Evolutionary conservation across 2,797 vertebrate genomes (phyloP), one percentile per base, ranked within the genome.

Genomic region (Bryconaethiops microstoma): DNA sequence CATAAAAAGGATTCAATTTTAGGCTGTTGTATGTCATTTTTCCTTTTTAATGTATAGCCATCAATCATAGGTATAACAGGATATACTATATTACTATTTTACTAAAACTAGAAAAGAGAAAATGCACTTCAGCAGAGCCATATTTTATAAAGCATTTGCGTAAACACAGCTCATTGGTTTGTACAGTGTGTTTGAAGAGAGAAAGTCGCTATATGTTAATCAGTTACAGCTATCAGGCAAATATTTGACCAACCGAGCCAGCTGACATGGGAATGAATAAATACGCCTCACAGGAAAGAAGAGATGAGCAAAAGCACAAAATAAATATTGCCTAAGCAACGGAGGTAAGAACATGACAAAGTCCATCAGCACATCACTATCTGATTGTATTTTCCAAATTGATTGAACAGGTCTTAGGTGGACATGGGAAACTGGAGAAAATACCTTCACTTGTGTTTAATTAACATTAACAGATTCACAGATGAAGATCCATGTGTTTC

Each of bases 211-310:
- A 71, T 0, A 19, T 42, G 25, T 52, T 80, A 85, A 86, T 86
- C 70, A 82, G 65, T 84, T 70, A 86, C 42, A 48, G 55, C 54
- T 67, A 68, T 3, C 60, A 40, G 68, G 82, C 85, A 83, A 88
- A 81, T 86, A 81, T 90, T 90, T 87, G 52, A 52, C 50, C 76
- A 81, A 76, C 74, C 70, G 54, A 63, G 74, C 75, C 70, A 77
- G 60, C 80, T 70, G 54, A 77, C 87, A 45, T 35, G 74, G 9
- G 39, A 42, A 35, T n/a, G 1, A 48, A 25, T 16, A 35, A 60
- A 83, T 83, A 83, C 59, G 60, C 14, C n/a, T 76, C 21, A 23
- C 14, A 65, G 21, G 42, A 71, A 67, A 9, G 13, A 68, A 63
- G 40, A 60, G 16, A 59, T 35, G 21, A 74, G 12, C 40, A 63